phyloP scores from a whole-genome alignment of 2,113 vertebrate species.

The Pelecanus crispus region DNA sequence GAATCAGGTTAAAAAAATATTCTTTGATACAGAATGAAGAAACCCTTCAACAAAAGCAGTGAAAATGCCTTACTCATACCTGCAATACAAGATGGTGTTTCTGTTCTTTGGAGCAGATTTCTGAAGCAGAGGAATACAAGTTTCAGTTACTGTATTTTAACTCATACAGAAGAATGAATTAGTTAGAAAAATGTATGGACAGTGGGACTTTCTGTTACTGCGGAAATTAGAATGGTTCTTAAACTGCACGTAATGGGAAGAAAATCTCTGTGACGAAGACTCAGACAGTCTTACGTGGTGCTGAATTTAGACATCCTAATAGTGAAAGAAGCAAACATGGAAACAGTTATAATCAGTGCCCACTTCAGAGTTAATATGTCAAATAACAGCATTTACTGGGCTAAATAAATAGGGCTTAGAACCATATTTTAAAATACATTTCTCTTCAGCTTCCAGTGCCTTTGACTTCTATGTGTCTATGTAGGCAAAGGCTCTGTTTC shows the following conservation, averaged over 20 bases:
- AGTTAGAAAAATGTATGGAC: background rate
- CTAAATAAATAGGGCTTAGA: background rate
- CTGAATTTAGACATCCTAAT: background rate
- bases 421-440: background rate
- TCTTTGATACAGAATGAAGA: background rate
- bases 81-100: background rate
- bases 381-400: background rate
- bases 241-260: background rate
- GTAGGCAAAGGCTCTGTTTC: background rate
- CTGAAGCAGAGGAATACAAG: background rate
- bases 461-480: background rate
- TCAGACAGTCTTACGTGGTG: background rate
- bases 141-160: background rate
- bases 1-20: background rate
- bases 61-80: background rate
- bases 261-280: background rate
- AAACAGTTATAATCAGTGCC: background rate
- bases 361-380: background rate
- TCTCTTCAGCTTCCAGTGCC: background rate
- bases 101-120: background rate
- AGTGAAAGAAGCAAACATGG: background rate
- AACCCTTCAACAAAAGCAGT: background rate
- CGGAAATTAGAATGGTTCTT: background rate
- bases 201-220: background rate
- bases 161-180: background rate